Percentiles rank a stretch among this genome's conserved stretches.
These are phyloP conservation scores for Dendrocopos noguchii DNA, from an alignment of 2,113 vertebrate genomes.

Conservation along the genomic window DNA sequence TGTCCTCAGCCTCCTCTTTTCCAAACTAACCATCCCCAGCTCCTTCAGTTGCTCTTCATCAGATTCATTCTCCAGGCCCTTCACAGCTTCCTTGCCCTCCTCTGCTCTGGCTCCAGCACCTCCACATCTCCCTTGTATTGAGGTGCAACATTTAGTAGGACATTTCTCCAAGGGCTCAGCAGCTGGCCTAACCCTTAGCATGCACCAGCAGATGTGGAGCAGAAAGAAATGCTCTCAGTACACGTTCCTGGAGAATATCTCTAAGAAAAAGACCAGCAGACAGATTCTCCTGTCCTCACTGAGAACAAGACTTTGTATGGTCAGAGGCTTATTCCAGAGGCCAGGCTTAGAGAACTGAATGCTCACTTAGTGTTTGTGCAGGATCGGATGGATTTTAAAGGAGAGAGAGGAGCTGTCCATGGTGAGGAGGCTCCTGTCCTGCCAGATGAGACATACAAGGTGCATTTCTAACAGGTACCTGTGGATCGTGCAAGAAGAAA, in stretches of 20 bases:
- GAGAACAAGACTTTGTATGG: not conserved
- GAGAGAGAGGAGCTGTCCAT: not conserved
- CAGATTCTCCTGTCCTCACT: not conserved
- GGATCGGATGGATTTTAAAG: not conserved
- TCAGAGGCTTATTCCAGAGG: not conserved
- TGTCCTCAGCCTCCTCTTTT: too few relatives aligned
- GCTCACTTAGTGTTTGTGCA: not conserved
- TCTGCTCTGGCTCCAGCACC: too few relatives aligned
- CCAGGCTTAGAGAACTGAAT: not conserved
- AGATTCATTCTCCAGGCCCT: too few relatives aligned
- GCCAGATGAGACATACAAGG: not conserved
- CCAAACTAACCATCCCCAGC: too few relatives aligned
- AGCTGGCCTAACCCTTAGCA: not conserved
- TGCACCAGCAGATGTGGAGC: not conserved
- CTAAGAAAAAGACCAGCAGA: not conserved
- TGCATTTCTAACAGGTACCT: not conserved
- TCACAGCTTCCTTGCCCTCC: too few relatives aligned
- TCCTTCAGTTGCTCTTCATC: too few relatives aligned
- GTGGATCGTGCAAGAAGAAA: not conserved
- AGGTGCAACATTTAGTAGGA: not conserved
- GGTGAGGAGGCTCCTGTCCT: not conserved
- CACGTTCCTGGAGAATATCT: not conserved
- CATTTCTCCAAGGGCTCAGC: not conserved
- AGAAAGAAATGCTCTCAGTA: not conserved
- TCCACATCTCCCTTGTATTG: too few relatives aligned